phyloP scores from a whole-genome alignment of 2,797 vertebrate genomes.

The Muscicapa striata region DNA sequence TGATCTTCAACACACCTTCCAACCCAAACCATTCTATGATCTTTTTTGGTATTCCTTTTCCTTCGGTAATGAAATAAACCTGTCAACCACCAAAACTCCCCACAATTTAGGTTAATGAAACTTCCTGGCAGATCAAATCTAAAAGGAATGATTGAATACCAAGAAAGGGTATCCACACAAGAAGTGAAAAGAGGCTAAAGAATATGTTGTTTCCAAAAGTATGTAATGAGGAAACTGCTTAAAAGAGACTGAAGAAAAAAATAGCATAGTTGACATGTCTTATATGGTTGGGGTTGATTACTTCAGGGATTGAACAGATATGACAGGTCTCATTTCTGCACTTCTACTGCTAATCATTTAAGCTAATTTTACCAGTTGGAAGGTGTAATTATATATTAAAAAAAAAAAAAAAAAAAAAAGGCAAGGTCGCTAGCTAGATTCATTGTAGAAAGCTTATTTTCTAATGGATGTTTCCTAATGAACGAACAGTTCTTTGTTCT shows the following conservation, averaged over 20 bases:
- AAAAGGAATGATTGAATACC: neutral
- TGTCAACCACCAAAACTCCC: neutral
- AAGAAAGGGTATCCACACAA: neutral
- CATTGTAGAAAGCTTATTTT: neutral
- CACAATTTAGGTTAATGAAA: neutral
- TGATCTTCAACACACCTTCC: fast-evolving
- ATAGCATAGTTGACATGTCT: fast-evolving
- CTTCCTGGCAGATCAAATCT: neutral
- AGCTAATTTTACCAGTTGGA: neutral
- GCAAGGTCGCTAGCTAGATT: neutral
- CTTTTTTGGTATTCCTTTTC: neutral
- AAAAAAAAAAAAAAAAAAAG: too few species aligned
- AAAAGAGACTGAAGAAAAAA: neutral
- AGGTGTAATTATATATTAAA: neutral
- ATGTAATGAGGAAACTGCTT: neutral
- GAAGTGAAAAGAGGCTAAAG: neutral
- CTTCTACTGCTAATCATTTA: neutral
- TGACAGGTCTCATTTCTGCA: neutral
- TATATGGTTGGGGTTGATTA: neutral
- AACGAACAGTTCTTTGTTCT: neutral
- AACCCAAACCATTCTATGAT: neutral
- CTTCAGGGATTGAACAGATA: neutral
- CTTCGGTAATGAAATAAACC: neutral
- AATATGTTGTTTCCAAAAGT: neutral
- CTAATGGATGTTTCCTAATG: neutral